Conservation (phyloP, 2,797 vertebrate genomes). For the Chanos chanos region DNA sequence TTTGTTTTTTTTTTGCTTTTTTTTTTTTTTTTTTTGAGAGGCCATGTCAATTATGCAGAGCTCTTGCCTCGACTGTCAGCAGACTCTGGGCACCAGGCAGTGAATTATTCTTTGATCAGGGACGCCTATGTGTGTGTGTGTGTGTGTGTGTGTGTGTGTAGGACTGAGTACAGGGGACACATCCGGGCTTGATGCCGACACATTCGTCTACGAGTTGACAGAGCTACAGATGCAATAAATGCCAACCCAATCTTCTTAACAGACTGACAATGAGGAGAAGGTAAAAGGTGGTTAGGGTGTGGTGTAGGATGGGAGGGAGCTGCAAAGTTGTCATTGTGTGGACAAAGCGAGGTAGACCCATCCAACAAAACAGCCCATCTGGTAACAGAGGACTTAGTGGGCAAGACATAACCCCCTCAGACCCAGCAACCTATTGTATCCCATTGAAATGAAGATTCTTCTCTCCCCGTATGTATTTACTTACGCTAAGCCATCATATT, state of each 20-base stretch:
- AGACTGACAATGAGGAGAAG: slow-evolving; percentile 53
- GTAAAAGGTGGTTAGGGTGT: slow-evolving; percentile 32
- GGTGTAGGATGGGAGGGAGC: not conserved
- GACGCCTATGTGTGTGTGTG: slow-evolving; percentile 57
- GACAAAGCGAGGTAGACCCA: slow-evolving; percentile 53
- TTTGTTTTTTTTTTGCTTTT: too few species aligned
- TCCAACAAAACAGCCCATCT: slow-evolving; percentile 68
- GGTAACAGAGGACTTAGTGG: slow-evolving; percentile 51
- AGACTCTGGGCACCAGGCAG: slow-evolving; percentile 66
- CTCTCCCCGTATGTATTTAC: too few species aligned
- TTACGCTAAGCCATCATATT: too few species aligned
- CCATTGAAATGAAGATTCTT: too few species aligned
- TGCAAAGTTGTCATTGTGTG: slow-evolving; percentile 48
- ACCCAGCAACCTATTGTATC: slow-evolving; percentile 43
- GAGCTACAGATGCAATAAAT: slow-evolving; percentile 55
- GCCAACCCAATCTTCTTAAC: slow-evolving; percentile 59
- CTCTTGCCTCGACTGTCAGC: slow-evolving; percentile 64
- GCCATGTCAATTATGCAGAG: slow-evolving; percentile 71
- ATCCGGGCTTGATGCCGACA: slow-evolving; percentile 38
- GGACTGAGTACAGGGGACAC: slow-evolving; percentile 33
- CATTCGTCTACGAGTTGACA: slow-evolving; percentile 58
- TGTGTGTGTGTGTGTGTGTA: slow-evolving; percentile 48
- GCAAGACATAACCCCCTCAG: slow-evolving; percentile 42
- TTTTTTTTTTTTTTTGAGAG: slow-evolving; percentile 59
- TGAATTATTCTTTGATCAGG: slow-evolving; percentile 73